Base-by-base conservation (phyloP, 2,888 invertebrate genomes). In the Vandiemenella viatica region DNA sequence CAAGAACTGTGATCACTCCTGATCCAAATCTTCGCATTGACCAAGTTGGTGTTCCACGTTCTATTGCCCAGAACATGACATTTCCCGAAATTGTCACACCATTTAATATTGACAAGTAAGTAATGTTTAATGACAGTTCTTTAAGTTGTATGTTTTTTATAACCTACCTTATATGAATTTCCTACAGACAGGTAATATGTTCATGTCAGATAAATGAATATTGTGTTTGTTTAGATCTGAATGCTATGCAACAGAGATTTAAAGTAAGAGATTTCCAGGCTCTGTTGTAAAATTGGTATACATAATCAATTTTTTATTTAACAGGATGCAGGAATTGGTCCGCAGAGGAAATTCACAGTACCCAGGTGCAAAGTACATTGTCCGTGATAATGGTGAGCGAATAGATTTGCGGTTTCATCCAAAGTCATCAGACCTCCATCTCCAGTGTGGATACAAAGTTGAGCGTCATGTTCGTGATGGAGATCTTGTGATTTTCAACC, bases 71-170 rank as follows among this genome's bases (percentile, higher is more conserved):
- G 66, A 99, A 98, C 67, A 74, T 99, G 62, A 99, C 98, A 46
- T 99, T 97, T 66, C 98, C 98, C 1, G 98, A 99, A 70, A 80
- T 98, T 53, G 98, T 99, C 0, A 99, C 98, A 0, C 97, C 98
- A 0, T 98, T 97, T 64, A 99, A 99, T 64, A 95, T 98, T 61
- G 96, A 98, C 65, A 87, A 89, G 78, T 77, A 61, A 64, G 70
- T 63, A 13, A 5, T 37, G 1, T 13, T 38, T 32, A 13, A 32
- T 13, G 3, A 32, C 15, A 1, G 1, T 1, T 32, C 15, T 32
- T 32, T 32, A 4, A 6, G 13, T 15, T 32, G 15, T n/a, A n/a
- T n/a, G n/a, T n/a, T n/a, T n/a, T n/a, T n/a, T n/a, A n/a, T n/a
- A n/a, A n/a, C n/a, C n/a, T n/a, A n/a, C n/a, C n/a, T n/a, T n/a